Evolutionary conservation across 2,113 vertebrate species (phyloP).

Genomic region (Oophaga pumilio): DNA sequence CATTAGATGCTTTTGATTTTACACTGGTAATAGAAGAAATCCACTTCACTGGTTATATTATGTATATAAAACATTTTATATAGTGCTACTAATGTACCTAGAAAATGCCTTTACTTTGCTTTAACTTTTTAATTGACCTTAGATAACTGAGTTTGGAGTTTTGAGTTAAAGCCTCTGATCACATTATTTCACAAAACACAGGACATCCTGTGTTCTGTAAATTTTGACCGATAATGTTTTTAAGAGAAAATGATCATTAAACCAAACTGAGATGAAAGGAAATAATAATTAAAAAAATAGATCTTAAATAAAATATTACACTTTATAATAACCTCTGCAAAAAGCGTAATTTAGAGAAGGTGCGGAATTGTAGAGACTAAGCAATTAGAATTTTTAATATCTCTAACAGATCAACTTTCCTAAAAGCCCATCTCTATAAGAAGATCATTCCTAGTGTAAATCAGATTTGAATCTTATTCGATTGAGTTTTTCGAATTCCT

Average conservation of each 20-base stretch:
- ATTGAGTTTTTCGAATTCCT: too few relatives aligned
- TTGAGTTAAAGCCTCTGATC: background rate
- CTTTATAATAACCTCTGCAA: background rate
- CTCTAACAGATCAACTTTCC: background rate
- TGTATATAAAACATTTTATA: slow-evolving; percentile 49
- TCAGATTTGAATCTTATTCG: too few relatives aligned
- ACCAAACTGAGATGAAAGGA: background rate
- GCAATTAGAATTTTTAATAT: background rate
- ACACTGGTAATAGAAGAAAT: slow-evolving; percentile 41
- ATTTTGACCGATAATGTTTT: background rate
- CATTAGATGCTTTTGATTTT: slow-evolving; percentile 45
- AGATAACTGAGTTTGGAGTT: slow-evolving; percentile 13
- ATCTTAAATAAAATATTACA: slow-evolving; percentile 41
- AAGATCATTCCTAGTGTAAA: background rate
- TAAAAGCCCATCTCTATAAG: background rate
- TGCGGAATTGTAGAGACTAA: background rate
- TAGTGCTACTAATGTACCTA: slow-evolving; percentile 43
- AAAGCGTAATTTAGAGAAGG: background rate
- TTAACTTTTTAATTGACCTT: slow-evolving; percentile 34
- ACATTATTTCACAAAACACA: background rate
- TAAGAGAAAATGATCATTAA: background rate
- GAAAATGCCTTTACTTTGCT: slow-evolving; percentile 3
- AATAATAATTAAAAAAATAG: background rate
- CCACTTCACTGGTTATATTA: slow-evolving; percentile 32
- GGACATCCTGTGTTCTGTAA: slow-evolving; percentile 29